Evolutionary conservation across 2,888 invertebrate genomes (phyloP).

Genomic region (Diarsia dahlii): DNA sequence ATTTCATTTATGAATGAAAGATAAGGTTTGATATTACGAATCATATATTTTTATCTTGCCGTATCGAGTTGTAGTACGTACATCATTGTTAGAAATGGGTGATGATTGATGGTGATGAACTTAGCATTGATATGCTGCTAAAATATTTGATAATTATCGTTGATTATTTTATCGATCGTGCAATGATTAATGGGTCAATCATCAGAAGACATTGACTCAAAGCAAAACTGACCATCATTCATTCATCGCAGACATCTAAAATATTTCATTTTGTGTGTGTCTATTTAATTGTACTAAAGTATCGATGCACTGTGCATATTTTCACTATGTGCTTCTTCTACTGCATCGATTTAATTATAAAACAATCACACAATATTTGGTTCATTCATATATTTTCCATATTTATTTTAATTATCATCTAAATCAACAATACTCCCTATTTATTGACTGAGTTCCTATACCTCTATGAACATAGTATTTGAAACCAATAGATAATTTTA

Average conservation of each 20-base stretch:
- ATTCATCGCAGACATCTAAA: not conserved
- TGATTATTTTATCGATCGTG: not conserved
- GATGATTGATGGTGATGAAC: too few species aligned
- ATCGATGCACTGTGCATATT: not conserved
- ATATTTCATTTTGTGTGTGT: too few species aligned
- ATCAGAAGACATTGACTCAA: not conserved
- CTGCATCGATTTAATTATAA: not conserved
- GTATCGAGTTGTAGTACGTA: constrained; percentile 7
- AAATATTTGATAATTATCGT: not conserved
- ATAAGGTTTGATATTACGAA: constrained; percentile 9
- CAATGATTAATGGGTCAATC: not conserved
- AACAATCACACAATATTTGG: not conserved
- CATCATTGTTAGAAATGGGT: not conserved
- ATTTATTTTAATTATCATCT: not conserved
- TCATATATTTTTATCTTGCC: constrained; percentile 7
- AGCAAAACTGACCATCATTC: not conserved
- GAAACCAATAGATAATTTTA: constrained; percentile 36
- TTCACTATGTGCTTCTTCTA: not conserved
- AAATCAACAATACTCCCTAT: not conserved
- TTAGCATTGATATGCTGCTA: constrained; percentile 1
- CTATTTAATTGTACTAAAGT: too few species aligned
- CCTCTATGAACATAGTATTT: constrained; percentile 10
- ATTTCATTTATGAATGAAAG: constrained; percentile 18
- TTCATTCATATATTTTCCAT: not conserved
- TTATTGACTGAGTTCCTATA: constrained; percentile 15